Percentiles rank a stretch among this genome's conserved stretches.
Evolutionary conservation across 2,113 vertebrate genomes (phyloP).

Genomic region (Psophia crepitans): DNA sequence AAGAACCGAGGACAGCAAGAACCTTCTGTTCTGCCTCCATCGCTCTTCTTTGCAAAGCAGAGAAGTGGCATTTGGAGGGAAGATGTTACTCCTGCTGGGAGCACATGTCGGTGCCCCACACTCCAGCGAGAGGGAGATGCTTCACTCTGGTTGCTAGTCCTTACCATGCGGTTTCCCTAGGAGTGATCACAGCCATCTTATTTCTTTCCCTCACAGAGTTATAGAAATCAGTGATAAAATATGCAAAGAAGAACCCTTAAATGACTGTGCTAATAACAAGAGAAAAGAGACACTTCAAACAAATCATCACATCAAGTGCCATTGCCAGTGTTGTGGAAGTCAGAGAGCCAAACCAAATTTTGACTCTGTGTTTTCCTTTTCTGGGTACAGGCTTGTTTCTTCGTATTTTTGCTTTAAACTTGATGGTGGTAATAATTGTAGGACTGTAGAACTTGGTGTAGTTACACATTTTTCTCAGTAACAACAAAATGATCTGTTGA

Average conservation of each 20-base stretch:
- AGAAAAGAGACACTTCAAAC: neutral
- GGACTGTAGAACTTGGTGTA: neutral
- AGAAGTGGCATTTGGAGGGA: neutral
- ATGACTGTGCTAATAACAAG: neutral
- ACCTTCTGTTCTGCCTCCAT: neutral
- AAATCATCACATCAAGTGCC: neutral
- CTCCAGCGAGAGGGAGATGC: neutral
- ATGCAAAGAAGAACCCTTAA: neutral
- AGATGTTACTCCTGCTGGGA: neutral
- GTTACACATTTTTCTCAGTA: neutral
- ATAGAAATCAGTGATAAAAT: neutral
- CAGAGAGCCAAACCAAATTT: slow-evolving; percentile 11
- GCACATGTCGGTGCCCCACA: neutral
- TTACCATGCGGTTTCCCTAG: neutral
- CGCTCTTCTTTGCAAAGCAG: neutral
- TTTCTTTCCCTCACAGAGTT: neutral
- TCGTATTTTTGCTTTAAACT: neutral
- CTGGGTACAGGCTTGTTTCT: neutral
- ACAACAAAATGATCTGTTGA: slow-evolving; percentile 38
- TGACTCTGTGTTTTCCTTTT: neutral
- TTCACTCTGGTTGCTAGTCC: neutral
- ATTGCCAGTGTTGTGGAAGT: neutral
- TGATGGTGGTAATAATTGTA: neutral
- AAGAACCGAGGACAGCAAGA: neutral
- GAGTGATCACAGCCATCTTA: neutral